These are phyloP conservation scores for Phaethornis superciliosus DNA, from an alignment of 2,113 vertebrate genomes.

Conservation along the genomic window DNA sequence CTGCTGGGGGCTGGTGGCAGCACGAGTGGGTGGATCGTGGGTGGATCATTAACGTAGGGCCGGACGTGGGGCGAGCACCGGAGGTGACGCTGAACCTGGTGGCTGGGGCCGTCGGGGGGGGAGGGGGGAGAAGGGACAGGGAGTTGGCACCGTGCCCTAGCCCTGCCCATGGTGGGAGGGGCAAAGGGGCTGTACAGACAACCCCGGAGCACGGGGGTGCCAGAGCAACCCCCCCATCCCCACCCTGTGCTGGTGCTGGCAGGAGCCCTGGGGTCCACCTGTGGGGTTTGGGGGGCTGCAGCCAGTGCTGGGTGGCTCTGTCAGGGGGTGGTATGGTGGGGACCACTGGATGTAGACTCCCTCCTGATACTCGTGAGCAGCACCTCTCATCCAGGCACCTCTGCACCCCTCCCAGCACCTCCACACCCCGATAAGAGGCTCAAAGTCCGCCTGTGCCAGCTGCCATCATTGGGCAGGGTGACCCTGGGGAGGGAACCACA, in stretches of 20 bases:
- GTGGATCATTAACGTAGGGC: conserved; percentile 42
- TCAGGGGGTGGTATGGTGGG: rapidly evolving
- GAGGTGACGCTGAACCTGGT: neutral
- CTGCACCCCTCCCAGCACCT: no score
- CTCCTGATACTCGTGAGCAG: neutral
- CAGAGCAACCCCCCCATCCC: no score
- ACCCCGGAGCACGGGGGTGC: rapidly evolving
- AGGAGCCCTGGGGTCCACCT: rapidly evolving
- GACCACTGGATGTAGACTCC: neutral
- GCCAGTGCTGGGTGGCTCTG: neutral
- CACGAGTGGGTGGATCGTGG: neutral
- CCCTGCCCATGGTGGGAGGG: neutral
- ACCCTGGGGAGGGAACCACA: rapidly evolving
- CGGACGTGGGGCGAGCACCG: neutral
- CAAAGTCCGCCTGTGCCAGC: conserved; percentile 35
- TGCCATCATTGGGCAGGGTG: neutral
- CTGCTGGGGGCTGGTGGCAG: neutral
- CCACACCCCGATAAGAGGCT: conserved; percentile 1
- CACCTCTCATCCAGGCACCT: neutral
- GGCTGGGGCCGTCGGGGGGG: rapidly evolving
- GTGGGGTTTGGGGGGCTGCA: neutral
- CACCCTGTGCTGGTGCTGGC: rapidly evolving
- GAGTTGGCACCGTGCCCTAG: neutral
- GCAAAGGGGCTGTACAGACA: neutral
- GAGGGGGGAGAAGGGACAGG: neutral